Evolutionary conservation across 2,113 vertebrate genomes (phyloP).

Genomic region (Tragelaphus scriptus): DNA sequence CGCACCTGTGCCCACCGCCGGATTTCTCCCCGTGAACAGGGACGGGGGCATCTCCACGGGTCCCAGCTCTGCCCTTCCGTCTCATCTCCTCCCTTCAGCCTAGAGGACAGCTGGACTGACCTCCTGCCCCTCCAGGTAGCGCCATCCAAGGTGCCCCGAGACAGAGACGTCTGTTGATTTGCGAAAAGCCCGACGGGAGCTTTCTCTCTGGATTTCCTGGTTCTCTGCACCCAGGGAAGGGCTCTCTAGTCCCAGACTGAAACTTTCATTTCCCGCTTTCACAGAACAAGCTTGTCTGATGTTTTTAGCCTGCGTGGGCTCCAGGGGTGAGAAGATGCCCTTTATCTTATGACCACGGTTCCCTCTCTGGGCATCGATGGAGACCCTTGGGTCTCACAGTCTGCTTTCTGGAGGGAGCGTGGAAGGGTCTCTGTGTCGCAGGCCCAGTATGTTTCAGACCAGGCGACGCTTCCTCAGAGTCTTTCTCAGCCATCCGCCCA

Average conservation of each 20-base stretch:
- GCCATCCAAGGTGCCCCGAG: rapidly evolving
- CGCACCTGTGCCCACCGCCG: neutral
- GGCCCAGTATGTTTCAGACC: rapidly evolving
- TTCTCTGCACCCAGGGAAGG: neutral
- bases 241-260: neutral
- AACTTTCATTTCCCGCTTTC: neutral
- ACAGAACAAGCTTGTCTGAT: neutral
- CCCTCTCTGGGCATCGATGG: neutral
- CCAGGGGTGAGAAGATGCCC: neutral
- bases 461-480: rapidly evolving
- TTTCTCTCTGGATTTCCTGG: neutral
- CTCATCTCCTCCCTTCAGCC: neutral
- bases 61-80: neutral
- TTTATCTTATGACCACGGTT: rapidly evolving
- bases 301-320: neutral
- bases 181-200: neutral
- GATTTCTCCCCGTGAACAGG: neutral
- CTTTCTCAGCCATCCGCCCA: neutral
- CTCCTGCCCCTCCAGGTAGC: rapidly evolving
- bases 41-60: rapidly evolving
- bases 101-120: neutral
- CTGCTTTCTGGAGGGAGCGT: neutral
- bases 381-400: rapidly evolving
- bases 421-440: rapidly evolving
- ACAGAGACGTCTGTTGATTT: neutral